A percentile compares a stretch with the other conserved stretches of the same genome.
Evolutionary conservation across 2,888 invertebrate genomes (phyloP).

Genomic region (Perdita meconis): DNA sequence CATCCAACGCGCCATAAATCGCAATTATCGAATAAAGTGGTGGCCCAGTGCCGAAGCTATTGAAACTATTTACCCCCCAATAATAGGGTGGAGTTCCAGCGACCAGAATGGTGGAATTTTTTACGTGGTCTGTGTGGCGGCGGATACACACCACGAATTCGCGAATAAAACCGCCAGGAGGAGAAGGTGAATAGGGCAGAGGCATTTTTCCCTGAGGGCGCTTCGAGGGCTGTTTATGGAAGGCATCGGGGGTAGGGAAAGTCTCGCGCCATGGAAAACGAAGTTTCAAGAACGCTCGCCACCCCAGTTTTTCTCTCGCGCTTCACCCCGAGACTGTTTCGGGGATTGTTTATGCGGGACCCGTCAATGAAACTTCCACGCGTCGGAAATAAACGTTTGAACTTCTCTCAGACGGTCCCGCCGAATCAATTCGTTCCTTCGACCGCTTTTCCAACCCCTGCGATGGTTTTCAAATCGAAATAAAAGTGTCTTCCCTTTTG

Average conservation of each 20-base stretch:
- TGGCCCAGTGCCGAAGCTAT: too few relatives aligned
- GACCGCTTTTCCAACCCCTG: not conserved
- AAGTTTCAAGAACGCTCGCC: conserved; percentile 50
- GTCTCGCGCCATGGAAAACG: conserved; percentile 55
- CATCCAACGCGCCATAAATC: too few relatives aligned
- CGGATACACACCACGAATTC: conserved; percentile 12
- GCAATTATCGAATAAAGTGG: too few relatives aligned
- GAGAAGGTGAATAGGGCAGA: not conserved
- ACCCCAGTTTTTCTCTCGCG: not conserved
- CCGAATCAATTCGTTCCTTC: conserved; percentile 1
- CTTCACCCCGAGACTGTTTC: conserved; percentile 31
- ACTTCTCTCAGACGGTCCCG: conserved; percentile 30
- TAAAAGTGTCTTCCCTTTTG: conserved; percentile 15
- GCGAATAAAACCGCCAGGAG: conserved; percentile 6
- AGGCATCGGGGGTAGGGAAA: conserved; percentile 29
- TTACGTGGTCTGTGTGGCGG: conserved; percentile 14
- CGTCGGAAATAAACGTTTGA: conserved; percentile 42
- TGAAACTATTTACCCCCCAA: too few relatives aligned
- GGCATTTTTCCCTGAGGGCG: conserved; percentile 24
- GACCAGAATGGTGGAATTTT: not conserved
- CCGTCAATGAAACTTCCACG: conserved; percentile 43
- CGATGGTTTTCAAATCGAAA: conserved; percentile 16
- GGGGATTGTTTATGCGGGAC: conserved; percentile 52
- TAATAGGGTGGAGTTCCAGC: too few relatives aligned
- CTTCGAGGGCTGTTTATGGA: conserved; percentile 37